Conservation (phyloP, 2,113 vertebrate genomes). For the Pipa parva region DNA sequence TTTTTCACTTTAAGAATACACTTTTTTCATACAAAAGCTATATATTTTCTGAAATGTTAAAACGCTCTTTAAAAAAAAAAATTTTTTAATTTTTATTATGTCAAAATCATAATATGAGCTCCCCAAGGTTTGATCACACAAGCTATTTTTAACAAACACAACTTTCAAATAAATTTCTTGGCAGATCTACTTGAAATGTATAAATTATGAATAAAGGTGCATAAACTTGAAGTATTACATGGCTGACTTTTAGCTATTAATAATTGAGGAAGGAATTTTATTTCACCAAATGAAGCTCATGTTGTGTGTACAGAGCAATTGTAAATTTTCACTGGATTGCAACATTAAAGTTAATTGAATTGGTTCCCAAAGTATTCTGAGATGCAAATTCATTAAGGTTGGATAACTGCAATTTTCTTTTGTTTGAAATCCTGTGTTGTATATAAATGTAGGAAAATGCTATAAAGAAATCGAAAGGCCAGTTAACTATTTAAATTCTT, state of each 20-base stretch:
- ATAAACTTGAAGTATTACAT: slow-evolving; percentile 13
- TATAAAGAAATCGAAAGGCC: too few relatives aligned
- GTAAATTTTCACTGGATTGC: not conserved
- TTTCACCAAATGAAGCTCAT: slow-evolving; percentile 4
- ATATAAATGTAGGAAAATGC: too few relatives aligned
- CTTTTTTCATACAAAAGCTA: too few relatives aligned
- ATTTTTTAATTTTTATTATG: slow-evolving; percentile 27
- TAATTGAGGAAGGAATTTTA: slow-evolving; percentile 26
- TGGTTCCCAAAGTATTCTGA: not conserved
- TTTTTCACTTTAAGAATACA: too few relatives aligned
- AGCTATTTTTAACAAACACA: slow-evolving; percentile 13
- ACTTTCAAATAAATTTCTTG: slow-evolving; percentile 22
- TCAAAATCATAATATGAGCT: slow-evolving; percentile 16
- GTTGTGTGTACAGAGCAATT: slow-evolving; percentile 2
- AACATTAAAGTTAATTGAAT: not conserved
- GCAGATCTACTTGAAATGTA: slow-evolving; percentile 10
- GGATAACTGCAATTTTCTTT: too few relatives aligned
- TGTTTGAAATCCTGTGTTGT: too few relatives aligned
- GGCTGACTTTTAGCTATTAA: slow-evolving; percentile 3
- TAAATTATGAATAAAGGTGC: slow-evolving; percentile 29
- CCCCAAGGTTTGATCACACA: slow-evolving; percentile 13
- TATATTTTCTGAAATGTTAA: too few relatives aligned
- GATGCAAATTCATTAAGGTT: not conserved
- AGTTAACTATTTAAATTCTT: too few relatives aligned
- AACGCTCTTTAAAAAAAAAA: not conserved